These are phyloP conservation scores for Antheraea yamamai DNA, from an alignment of 2,888 invertebrate species.

Conservation along the genomic window DNA sequence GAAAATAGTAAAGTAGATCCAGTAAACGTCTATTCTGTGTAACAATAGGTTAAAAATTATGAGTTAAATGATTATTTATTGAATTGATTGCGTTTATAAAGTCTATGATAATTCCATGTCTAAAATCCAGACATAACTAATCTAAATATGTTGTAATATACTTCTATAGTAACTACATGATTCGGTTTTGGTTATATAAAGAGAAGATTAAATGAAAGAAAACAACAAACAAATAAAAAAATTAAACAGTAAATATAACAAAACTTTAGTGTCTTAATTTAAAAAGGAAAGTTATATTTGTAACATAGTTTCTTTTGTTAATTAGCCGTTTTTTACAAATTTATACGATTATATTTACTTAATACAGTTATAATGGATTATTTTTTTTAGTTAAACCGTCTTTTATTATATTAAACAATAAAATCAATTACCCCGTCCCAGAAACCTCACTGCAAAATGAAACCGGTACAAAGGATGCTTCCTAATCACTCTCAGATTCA, in stretches of 20 bases:
- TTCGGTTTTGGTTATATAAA: neutral
- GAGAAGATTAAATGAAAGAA: neutral
- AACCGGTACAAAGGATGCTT: conserved; percentile 1
- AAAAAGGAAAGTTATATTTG: too few relatives aligned
- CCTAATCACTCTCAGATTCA: conserved; percentile 22
- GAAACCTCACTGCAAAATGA: conserved; percentile 14
- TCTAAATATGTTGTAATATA: neutral
- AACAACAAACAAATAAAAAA: too few relatives aligned
- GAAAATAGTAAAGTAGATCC: neutral
- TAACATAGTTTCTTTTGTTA: too few relatives aligned
- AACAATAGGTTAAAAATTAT: neutral
- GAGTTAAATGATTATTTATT: neutral
- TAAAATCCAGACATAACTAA: neutral
- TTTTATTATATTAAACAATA: neutral
- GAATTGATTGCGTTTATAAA: neutral
- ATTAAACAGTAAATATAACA: too few relatives aligned
- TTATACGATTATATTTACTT: neutral
- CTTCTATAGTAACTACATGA: too few relatives aligned
- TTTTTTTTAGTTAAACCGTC: neutral
- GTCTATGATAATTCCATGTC: neutral
- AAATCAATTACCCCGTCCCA: neutral
- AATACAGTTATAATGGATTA: neutral
- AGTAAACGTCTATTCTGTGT: neutral
- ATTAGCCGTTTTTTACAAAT: too few relatives aligned
- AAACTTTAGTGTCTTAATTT: too few relatives aligned